Conservation (phyloP, 1,140 invertebrate species). For the Listronotus oregonensis region DNA sequence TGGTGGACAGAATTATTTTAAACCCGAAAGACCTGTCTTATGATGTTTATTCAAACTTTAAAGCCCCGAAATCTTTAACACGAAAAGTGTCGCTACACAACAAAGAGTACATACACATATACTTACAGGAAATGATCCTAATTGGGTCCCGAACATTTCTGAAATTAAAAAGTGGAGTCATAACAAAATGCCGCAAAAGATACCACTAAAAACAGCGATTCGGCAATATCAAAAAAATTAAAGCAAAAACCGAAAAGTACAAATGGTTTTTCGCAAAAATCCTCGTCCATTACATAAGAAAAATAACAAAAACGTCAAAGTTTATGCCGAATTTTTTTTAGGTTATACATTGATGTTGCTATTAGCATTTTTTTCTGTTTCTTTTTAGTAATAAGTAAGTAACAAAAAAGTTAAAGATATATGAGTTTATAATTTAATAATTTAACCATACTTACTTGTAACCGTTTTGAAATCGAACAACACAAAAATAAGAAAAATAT, state of each 20-base stretch:
- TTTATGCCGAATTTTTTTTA: not conserved
- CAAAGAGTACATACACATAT: not conserved
- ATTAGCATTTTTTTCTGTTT: too few species aligned
- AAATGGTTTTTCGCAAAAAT: not conserved
- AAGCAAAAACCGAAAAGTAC: not conserved
- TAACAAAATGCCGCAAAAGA: not conserved
- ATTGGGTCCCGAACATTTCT: conserved; percentile 33
- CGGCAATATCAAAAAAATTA: not conserved
- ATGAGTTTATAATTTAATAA: too few species aligned
- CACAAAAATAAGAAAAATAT: too few species aligned
- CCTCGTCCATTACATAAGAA: conserved; percentile 6
- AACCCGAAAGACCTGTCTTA: too few species aligned
- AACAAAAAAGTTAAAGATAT: too few species aligned
- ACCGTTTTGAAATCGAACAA: too few species aligned
- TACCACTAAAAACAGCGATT: not conserved
- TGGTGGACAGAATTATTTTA: too few species aligned
- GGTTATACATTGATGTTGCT: not conserved
- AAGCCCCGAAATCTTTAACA: too few species aligned
- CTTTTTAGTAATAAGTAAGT: too few species aligned
- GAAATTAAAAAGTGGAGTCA: conserved; percentile 1
- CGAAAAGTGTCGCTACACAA: not conserved
- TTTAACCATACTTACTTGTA: too few species aligned
- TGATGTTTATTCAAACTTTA: too few species aligned
- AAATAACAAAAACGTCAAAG: not conserved
- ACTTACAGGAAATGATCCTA: conserved; percentile 36